These are phyloP conservation scores for Mastacembelus armatus DNA, from an alignment of 2,797 vertebrate species.

Conservation along the genomic window DNA sequence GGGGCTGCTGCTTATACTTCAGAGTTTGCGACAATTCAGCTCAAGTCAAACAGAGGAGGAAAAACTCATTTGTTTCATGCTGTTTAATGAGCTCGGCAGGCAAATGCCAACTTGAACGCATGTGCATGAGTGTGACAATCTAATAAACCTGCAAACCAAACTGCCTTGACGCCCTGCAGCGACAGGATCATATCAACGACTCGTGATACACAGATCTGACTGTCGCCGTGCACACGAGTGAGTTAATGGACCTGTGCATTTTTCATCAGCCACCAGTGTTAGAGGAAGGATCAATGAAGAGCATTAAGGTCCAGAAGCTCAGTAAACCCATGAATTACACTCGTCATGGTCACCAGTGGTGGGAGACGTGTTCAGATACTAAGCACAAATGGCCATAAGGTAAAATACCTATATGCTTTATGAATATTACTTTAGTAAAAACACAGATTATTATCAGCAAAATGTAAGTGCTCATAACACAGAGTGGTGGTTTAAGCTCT, in stretches of 20 bases:
- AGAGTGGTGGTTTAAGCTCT: too few species aligned
- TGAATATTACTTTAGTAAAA: background rate
- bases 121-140: slow-evolving; percentile 25
- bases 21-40: slow-evolving; percentile 35
- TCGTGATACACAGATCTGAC: slow-evolving; percentile 14
- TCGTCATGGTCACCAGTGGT: background rate
- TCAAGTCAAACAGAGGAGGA: slow-evolving; percentile 44
- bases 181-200: slow-evolving; percentile 14
- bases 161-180: slow-evolving; percentile 37
- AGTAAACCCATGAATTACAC: background rate
- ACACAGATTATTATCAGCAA: background rate
- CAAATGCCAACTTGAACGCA: slow-evolving; percentile 38
- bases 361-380: background rate
- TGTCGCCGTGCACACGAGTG: slow-evolving; percentile 19
- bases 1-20: slow-evolving; percentile 39
- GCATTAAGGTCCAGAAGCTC: background rate
- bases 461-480: too few species aligned
- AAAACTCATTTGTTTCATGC: slow-evolving; percentile 62
- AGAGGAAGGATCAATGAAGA: slow-evolving; percentile 9
- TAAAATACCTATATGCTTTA: background rate
- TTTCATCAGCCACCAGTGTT: slow-evolving; percentile 22
- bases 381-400: background rate
- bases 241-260: slow-evolving; percentile 32
- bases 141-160: slow-evolving; percentile 54
- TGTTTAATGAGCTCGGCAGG: slow-evolving; percentile 57